These are phyloP conservation scores for Coregonus sp. DNA, from an alignment of 2,797 vertebrate genomes.

Conservation along the genomic window DNA sequence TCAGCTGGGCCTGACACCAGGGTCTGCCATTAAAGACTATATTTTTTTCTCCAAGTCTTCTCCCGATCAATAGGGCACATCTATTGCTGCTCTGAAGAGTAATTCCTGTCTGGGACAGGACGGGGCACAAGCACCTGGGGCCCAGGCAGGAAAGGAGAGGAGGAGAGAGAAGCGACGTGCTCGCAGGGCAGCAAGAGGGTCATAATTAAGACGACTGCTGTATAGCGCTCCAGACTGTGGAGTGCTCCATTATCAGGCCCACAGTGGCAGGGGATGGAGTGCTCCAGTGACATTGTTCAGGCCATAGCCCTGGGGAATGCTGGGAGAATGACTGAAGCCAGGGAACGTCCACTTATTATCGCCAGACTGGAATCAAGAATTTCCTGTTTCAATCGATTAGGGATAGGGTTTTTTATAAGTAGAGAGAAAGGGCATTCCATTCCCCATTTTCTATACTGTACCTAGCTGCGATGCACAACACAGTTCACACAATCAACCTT, in stretches of 20 bases:
- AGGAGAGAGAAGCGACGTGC: conserved; percentile 54
- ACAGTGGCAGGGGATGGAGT: conserved; percentile 61
- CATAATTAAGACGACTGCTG: conserved; percentile 69
- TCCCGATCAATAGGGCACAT: conserved; percentile 54
- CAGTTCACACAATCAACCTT: conserved; percentile 7
- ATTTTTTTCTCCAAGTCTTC: conserved; percentile 32
- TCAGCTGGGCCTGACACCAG: conserved; percentile 54
- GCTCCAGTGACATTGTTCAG: conserved; percentile 72
- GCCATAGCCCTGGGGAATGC: conserved; percentile 59
- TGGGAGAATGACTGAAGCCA: conserved; percentile 65
- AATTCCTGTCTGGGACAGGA: conserved; percentile 57
- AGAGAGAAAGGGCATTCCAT: conserved; percentile 25
- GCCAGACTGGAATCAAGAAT: conserved; percentile 73
- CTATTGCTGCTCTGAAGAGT: conserved; percentile 64
- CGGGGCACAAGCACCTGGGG: conserved; percentile 58
- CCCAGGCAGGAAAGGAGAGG: conserved; percentile 24
- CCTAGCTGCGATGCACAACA: conserved; percentile 27
- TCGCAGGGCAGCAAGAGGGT: conserved; percentile 58
- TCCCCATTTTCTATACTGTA: conserved; percentile 24
- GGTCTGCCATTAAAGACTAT: conserved; percentile 50
- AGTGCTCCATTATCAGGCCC: conserved; percentile 71
- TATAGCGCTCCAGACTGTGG: conserved; percentile 61
- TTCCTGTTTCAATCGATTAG: conserved; percentile 65
- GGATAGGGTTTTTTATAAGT: conserved; percentile 31
- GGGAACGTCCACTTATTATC: conserved; percentile 74